phyloP scores from a whole-genome alignment of 2,888 invertebrate genomes.

The Callinectes sapidus region DNA sequence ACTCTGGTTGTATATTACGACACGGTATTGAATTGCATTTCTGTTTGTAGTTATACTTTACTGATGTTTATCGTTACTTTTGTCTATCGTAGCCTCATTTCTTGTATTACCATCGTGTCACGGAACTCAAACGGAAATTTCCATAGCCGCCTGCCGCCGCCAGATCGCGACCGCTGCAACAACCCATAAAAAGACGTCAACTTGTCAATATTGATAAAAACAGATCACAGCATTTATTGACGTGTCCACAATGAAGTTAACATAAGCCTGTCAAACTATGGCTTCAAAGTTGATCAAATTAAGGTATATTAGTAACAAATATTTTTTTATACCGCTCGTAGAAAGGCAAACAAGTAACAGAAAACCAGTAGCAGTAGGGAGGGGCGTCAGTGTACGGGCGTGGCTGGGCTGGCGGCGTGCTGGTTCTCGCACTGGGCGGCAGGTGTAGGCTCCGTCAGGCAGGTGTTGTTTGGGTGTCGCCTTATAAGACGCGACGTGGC shows the following conservation, averaged over 20 bases:
- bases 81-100: background rate
- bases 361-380: background rate
- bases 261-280: constrained; percentile 37
- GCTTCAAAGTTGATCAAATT: constrained; percentile 24
- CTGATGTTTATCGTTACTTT: background rate
- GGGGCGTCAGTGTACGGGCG: background rate
- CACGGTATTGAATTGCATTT: background rate
- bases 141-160: background rate
- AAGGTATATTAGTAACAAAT: constrained; percentile 4
- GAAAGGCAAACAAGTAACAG: background rate
- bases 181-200: constrained; percentile 11
- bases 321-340: background rate
- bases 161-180: constrained; percentile 11
- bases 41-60: background rate
- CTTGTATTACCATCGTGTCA: background rate
- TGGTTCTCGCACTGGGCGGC: background rate
- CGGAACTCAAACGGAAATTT: background rate
- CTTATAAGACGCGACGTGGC: background rate
- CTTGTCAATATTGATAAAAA: constrained; percentile 35
- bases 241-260: constrained; percentile 20
- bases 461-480: background rate
- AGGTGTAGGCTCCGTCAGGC: background rate
- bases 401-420: background rate
- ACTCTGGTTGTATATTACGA: background rate
- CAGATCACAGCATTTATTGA: constrained; percentile 31